phyloP scores from a whole-genome alignment of 2,797 vertebrate genomes.

The Clamator glandarius region DNA sequence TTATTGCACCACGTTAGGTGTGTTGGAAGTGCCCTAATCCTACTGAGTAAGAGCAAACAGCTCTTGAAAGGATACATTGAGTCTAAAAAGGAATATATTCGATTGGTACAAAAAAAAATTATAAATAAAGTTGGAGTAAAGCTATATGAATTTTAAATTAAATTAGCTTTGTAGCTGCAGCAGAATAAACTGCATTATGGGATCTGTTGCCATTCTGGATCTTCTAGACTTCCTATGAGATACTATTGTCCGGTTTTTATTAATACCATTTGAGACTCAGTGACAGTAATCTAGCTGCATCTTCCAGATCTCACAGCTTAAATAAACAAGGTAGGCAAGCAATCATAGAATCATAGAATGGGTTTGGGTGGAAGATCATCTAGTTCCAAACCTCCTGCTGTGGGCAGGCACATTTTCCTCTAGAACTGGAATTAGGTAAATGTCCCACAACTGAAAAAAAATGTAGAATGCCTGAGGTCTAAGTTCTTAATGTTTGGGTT shows the following conservation, averaged over 20 bases:
- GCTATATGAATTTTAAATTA: not conserved
- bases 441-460: not conserved
- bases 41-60: not conserved
- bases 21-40: slow-evolving; percentile 12
- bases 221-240: not conserved
- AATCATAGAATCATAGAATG: not conserved
- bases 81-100: not conserved
- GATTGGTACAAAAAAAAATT: not conserved
- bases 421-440: not conserved
- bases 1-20: slow-evolving; percentile 19
- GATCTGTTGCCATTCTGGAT: not conserved
- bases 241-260: slow-evolving; percentile 7
- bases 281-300: not conserved
- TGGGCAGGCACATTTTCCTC: no score
- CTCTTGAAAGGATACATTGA: not conserved
- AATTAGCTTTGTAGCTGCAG: not conserved
- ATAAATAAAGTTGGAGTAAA: not conserved
- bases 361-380: no score
- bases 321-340: not conserved
- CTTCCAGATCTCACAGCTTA: not conserved
- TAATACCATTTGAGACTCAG: not conserved
- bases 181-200: not conserved
- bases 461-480: not conserved
- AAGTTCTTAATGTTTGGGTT: not conserved
- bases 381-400: no score